Evolutionary conservation across 2,797 vertebrate species (phyloP), one percentile per base, ranked within the genome.

Genomic region (Paedocypris micromegethes): DNA sequence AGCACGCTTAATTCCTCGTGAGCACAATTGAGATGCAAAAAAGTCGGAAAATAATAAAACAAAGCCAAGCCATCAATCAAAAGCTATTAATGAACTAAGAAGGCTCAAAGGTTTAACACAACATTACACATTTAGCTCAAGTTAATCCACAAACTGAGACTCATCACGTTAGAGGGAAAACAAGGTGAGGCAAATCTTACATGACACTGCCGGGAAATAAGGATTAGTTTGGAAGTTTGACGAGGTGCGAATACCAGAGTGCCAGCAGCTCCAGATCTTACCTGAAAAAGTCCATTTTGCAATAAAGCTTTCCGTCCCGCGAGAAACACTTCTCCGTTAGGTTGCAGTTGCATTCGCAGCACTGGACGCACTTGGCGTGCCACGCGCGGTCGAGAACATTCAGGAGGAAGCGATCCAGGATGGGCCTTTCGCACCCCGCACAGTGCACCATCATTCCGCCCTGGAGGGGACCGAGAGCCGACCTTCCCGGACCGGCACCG

Each of bases 201-300:
- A 53, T 56, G 65, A 75, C 74, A 61, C 66, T 60, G 46, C 68
- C 74, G 69, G 69, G 61, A 72, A 60, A 65, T 52, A 57, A 51
- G 71, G 66, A 64, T 64, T 64, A 68, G 37, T 69, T 49, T 66
- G 69, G 56, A 68, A 63, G 51, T 68, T 75, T 67, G 61, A 60
- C 46, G 66, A 69, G 66, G 53, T 37, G 53, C 61, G 52, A 40
- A 23, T 56, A 50, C 60, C 51, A 23, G 6, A 52, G 40, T 37
- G 55, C 50, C 50, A 3, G 66, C 58, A 6, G 49, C 38, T 48
- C 5, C 44, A 47, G 6, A 52, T 58, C 91, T 93, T 87, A 98
- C 95, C 95, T 92, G 90, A 97, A 97, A 86, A 98, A 97, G 91
- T 97, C 95, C 79, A 92, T 93, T 85, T 97, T 97, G 89, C 95